These are phyloP conservation scores for Plebejus anna DNA, from an alignment of 2,888 invertebrate genomes.

Conservation along the genomic window DNA sequence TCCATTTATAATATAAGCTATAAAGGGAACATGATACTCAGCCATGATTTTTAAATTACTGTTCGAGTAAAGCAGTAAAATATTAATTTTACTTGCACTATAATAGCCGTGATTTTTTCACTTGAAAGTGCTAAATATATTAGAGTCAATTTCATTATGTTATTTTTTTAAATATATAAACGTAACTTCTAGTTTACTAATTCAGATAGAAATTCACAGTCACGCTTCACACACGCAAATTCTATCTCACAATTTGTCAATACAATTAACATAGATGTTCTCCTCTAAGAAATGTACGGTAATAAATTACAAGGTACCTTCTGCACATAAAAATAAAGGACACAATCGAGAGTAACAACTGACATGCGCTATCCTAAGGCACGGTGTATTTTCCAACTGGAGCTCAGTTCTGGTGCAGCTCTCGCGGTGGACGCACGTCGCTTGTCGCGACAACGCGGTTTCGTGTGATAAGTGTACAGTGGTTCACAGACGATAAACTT, in stretches of 20 bases:
- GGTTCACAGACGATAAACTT: not conserved
- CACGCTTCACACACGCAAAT: not conserved
- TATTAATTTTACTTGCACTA: not conserved
- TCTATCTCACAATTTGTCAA: not conserved
- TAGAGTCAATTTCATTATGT: too few relatives aligned
- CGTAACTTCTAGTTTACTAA: too few relatives aligned
- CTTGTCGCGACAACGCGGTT: not conserved
- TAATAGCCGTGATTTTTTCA: not conserved
- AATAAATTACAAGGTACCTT: conserved; percentile 31
- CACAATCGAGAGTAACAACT: conserved; percentile 30
- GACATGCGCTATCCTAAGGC: conserved; percentile 49
- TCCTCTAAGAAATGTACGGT: not conserved
- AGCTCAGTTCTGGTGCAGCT: conserved; percentile 26
- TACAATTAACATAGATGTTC: not conserved
- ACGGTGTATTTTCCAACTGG: conserved; percentile 43
- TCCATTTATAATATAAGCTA: not conserved
- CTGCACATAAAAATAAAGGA: accelerated
- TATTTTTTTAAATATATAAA: too few relatives aligned
- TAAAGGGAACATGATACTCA: not conserved
- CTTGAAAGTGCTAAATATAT: not conserved
- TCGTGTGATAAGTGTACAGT: not conserved
- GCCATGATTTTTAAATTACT: not conserved
- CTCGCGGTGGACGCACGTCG: conserved; percentile 10
- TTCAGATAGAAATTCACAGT: too few relatives aligned
- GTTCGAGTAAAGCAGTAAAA: not conserved